A percentile compares a stretch with the other conserved stretches of the same genome.
phyloP scores from a whole-genome alignment of 1,140 invertebrate species.

The Coptotermes formosanus region DNA sequence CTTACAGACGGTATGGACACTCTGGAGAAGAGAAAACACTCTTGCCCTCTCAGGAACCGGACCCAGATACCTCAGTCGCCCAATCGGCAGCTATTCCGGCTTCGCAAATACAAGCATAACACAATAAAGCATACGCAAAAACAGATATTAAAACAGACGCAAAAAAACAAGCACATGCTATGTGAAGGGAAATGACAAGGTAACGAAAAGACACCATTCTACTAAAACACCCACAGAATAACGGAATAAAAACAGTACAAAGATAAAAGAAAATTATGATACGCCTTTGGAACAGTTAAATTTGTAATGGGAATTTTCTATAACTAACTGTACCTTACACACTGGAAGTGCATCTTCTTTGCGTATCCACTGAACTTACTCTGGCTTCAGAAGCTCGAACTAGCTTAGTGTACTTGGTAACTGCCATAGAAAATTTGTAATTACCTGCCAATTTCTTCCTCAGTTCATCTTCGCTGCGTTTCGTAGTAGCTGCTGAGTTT shows the following conservation, averaged over 20 bases:
- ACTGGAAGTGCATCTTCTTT: too few relatives aligned
- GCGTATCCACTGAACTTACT: too few relatives aligned
- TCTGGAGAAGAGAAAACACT: too few relatives aligned
- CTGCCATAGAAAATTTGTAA: not conserved
- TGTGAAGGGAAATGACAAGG: not conserved
- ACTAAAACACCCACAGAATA: not conserved
- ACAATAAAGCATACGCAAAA: not conserved
- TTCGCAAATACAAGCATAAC: not conserved
- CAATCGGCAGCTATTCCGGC: too few relatives aligned
- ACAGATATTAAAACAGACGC: not conserved
- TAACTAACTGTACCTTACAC: too few relatives aligned
- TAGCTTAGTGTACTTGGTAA: too few relatives aligned
- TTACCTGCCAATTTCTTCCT: conserved; percentile 27
- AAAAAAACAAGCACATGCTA: conserved; percentile 16
- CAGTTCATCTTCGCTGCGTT: not conserved
- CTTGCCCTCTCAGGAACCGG: too few relatives aligned
- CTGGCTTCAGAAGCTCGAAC: too few relatives aligned
- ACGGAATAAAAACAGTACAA: not conserved
- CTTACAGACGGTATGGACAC: too few relatives aligned
- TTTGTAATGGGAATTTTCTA: too few relatives aligned
- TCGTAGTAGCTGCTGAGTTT: not conserved
- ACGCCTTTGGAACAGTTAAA: not conserved
- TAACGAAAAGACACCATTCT: not conserved
- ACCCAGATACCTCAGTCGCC: too few relatives aligned
- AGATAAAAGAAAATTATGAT: not conserved